Evolutionary conservation across 1,140 invertebrate genomes (phyloP).

Genomic region (Nasonia vitripennis): DNA sequence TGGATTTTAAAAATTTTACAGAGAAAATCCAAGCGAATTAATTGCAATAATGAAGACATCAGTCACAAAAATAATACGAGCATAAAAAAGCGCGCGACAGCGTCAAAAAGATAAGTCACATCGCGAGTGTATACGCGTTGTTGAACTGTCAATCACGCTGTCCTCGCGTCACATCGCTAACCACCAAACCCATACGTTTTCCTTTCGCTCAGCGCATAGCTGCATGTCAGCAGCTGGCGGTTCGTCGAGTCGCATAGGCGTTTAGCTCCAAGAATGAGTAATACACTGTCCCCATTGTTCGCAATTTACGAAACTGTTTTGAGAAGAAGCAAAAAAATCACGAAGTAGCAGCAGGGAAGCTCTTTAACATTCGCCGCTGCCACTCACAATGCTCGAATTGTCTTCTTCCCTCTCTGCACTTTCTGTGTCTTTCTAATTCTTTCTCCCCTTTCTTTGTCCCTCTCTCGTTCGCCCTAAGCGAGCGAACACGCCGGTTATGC

Average conservation of each 20-base stretch:
- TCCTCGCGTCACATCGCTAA: neutral
- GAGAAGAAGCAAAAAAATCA: neutral
- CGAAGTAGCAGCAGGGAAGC: neutral
- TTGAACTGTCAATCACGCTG: neutral
- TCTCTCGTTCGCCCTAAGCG: neutral
- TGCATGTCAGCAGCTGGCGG: neutral
- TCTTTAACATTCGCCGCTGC: neutral
- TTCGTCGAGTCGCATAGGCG: no score
- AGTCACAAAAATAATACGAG: no score
- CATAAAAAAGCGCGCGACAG: no score
- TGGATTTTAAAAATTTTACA: no score
- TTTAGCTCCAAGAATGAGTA: neutral
- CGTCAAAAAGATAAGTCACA: no score
- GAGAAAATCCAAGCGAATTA: no score
- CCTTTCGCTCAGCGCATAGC: neutral
- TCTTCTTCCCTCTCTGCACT: neutral
- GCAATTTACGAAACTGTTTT: neutral
- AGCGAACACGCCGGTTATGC: neutral
- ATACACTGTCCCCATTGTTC: neutral
- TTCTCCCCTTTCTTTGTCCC: neutral
- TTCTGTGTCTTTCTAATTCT: neutral
- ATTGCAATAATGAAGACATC: no score
- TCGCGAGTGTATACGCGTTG: no score
- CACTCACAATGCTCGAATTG: slow-evolving; percentile 41
- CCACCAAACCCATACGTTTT: neutral